Evolutionary conservation across 2,113 vertebrate species (phyloP).

Genomic region (Ctenomys sociabilis): DNA sequence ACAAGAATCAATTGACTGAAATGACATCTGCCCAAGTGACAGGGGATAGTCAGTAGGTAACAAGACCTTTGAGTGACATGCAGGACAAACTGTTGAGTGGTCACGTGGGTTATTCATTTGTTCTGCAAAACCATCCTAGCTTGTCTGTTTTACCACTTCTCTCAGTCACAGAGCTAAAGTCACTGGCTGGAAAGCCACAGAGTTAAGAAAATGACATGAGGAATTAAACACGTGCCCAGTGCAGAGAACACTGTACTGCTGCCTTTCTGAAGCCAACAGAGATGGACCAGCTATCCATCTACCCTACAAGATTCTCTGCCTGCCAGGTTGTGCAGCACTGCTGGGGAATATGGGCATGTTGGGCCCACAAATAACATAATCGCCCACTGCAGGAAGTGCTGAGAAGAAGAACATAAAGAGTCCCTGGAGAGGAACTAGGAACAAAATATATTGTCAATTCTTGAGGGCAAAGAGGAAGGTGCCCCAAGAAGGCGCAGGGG

Average conservation of each 20-base stretch:
- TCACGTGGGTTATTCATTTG: neutral
- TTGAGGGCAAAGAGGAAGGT: neutral
- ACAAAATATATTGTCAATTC: fast-evolving
- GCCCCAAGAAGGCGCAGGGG: too few relatives aligned
- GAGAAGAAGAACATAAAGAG: neutral
- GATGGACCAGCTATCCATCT: neutral
- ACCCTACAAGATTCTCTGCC: fast-evolving
- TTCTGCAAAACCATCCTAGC: neutral
- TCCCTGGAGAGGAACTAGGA: neutral
- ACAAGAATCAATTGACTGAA: neutral
- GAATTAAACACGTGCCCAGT: neutral
- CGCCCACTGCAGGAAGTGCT: neutral
- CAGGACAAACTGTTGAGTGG: neutral
- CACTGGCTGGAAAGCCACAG: neutral
- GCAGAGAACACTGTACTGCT: too few relatives aligned
- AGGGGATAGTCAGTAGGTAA: neutral
- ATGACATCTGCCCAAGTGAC: neutral
- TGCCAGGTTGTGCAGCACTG: fast-evolving
- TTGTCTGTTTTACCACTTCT: neutral
- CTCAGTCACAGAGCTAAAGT: neutral
- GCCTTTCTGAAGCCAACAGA: neutral
- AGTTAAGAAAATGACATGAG: neutral
- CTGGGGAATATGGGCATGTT: neutral
- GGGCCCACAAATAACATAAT: neutral
- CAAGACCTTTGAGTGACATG: neutral